These are phyloP conservation scores for Pluvialis apricaria DNA, from an alignment of 2,113 vertebrate species.

Conservation along the genomic window DNA sequence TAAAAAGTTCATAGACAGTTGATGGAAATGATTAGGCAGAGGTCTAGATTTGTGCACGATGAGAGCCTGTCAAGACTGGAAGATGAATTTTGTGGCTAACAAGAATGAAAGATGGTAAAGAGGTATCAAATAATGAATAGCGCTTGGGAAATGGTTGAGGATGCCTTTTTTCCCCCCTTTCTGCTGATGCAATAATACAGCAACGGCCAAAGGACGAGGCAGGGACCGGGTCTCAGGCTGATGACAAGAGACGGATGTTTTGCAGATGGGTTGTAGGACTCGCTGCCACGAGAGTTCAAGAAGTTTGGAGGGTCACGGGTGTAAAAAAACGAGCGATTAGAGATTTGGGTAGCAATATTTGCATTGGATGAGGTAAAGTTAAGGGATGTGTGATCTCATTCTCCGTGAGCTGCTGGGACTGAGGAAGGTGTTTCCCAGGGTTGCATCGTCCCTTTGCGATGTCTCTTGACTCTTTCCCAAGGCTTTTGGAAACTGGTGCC, in stretches of 20 bases:
- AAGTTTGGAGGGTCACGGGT: too few relatives aligned
- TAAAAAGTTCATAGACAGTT: not conserved
- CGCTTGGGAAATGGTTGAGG: not conserved
- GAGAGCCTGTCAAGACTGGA: not conserved
- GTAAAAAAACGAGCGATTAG: not conserved
- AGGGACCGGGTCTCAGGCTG: not conserved
- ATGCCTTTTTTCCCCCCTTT: rapidly evolving
- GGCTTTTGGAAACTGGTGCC: not conserved
- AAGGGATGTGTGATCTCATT: not conserved
- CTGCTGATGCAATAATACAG: not conserved
- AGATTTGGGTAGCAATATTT: not conserved
- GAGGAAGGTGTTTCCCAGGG: not conserved
- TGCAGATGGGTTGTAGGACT: not conserved
- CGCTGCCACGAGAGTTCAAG: not conserved
- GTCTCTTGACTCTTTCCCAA: not conserved
- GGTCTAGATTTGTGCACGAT: not conserved
- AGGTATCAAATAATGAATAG: not conserved
- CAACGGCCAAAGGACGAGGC: rapidly evolving
- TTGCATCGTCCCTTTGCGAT: rapidly evolving
- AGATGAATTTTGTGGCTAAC: not conserved
- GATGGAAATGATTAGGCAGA: constrained; percentile 9
- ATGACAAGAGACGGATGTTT: not conserved
- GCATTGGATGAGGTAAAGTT: not conserved
- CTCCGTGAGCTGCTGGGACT: not conserved
- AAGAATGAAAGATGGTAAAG: not conserved